These are phyloP conservation scores for Byasa hedistus DNA, from an alignment of 2,888 invertebrate species.

Conservation along the genomic window DNA sequence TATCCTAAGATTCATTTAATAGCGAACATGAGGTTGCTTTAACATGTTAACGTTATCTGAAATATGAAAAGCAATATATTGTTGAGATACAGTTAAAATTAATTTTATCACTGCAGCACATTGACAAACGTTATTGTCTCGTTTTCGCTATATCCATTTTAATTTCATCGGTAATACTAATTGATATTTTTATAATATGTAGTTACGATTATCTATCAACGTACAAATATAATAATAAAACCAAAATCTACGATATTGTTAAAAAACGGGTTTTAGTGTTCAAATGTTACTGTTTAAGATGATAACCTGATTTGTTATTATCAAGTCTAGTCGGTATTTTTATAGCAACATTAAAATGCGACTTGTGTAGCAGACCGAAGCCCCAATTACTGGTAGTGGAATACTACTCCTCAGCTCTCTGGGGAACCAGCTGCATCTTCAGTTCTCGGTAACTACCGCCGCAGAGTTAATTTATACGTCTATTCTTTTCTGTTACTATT, in stretches of 20 bases:
- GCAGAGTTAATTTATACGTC: not conserved
- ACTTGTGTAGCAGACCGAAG: not conserved
- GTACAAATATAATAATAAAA: no score
- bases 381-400: no score
- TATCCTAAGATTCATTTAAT: no score
- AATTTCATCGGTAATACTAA: no score
- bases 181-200: no score
- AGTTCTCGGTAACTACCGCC: not conserved
- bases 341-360: not conserved
- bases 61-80: not conserved
- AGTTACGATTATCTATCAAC: no score
- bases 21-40: no score
- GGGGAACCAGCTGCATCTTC: not conserved
- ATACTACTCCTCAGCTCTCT: not conserved
- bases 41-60: no score
- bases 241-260: no score
- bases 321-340: not conserved
- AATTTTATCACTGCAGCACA: not conserved
- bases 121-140: not conserved
- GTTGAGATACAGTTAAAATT: not conserved
- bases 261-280: not conserved
- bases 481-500: not conserved
- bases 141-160: not conserved
- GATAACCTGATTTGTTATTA: not conserved
- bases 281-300: no score